A percentile compares a stretch with the other conserved stretches of the same genome.
Evolutionary conservation across 2,113 vertebrate genomes (phyloP).

Genomic region (Egretta garzetta): DNA sequence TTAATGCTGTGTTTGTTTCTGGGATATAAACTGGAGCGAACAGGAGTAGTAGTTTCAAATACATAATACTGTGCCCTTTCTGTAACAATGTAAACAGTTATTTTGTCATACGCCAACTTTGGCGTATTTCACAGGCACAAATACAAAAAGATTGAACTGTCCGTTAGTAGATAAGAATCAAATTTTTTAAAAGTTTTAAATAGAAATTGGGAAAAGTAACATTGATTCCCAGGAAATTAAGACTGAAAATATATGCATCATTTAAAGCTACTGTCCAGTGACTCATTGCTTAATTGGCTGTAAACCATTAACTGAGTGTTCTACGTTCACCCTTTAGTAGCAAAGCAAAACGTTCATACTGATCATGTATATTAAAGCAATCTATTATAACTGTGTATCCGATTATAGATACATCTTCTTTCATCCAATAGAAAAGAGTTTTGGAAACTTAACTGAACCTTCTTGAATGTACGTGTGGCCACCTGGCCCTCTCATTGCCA

Average conservation of each 20-base stretch:
- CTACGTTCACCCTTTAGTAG: background rate
- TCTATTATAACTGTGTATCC: background rate
- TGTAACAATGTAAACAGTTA: background rate
- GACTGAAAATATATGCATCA: background rate
- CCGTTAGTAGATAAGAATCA: background rate
- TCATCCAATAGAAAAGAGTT: background rate
- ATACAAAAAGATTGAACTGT: background rate
- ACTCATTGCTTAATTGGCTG: background rate
- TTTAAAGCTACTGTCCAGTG: background rate
- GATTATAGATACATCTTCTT: background rate
- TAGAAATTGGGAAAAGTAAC: background rate
- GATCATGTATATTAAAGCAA: background rate
- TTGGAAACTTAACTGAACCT: background rate
- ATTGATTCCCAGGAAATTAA: background rate
- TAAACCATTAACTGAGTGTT: background rate
- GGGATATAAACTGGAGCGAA: background rate
- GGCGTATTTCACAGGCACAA: background rate
- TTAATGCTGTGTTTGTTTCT: background rate
- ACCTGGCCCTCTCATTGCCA: no score
- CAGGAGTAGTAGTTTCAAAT: background rate
- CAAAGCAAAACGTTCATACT: background rate
- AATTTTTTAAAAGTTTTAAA: background rate
- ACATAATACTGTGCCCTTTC: background rate
- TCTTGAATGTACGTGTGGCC: background rate
- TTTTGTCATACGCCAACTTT: background rate